phyloP scores from a whole-genome alignment of 1,140 invertebrate species.

The Bombus terrestris region DNA sequence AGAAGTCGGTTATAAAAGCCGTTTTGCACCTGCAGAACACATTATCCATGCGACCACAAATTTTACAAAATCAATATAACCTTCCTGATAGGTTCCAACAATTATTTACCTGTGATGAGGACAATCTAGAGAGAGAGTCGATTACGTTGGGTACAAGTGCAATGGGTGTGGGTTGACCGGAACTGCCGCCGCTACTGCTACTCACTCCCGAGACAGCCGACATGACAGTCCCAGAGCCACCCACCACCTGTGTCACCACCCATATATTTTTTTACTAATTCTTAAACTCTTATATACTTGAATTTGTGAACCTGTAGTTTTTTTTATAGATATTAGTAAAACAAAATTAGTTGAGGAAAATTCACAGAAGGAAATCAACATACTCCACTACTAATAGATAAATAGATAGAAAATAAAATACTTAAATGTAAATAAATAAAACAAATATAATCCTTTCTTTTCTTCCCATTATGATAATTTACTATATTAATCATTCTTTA shows the following conservation, averaged over 20 bases:
- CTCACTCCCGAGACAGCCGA: conserved; percentile 80
- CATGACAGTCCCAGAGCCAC: conserved; percentile 80
- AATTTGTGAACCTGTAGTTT: conserved; percentile 36
- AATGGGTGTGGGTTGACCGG: conserved; percentile 81
- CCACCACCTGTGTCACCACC: conserved; percentile 82
- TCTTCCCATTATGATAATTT: background rate
- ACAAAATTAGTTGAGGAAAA: background rate
- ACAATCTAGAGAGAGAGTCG: conserved; percentile 79
- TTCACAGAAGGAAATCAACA: background rate
- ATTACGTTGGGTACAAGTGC: conserved; percentile 83
- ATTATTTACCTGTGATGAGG: conserved; percentile 78
- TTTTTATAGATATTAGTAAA: background rate
- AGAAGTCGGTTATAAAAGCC: conserved; percentile 55
- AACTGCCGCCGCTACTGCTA: conserved; percentile 80
- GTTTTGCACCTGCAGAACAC: conserved; percentile 54
- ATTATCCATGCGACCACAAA: conserved; percentile 64
- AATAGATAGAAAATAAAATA: background rate
- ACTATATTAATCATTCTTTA: background rate
- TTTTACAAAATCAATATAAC: conserved; percentile 57
- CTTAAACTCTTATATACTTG: conserved; percentile 50
- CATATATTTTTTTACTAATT: conserved; percentile 74
- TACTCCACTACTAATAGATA: background rate
- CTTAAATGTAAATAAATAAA: background rate
- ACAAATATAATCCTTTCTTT: background rate
- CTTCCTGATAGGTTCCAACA: conserved; percentile 63